Evolutionary conservation across 2,113 vertebrate genomes (phyloP).

Genomic region (Caranx ignobilis): DNA sequence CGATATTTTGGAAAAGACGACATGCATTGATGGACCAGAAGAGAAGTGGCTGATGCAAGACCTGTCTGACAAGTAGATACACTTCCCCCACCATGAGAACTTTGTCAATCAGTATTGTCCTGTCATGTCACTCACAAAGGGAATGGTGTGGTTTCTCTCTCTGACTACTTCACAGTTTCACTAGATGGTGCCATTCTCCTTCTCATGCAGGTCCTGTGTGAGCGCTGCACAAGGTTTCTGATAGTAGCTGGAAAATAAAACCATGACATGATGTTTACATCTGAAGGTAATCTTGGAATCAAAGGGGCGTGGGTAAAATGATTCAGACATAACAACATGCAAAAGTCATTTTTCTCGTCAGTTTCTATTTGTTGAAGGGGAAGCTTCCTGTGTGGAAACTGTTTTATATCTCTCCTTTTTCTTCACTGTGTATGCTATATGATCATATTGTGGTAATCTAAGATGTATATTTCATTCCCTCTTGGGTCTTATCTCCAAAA

Average conservation of each 20-base stretch:
- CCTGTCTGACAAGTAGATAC: background rate
- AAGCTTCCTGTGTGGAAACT: background rate
- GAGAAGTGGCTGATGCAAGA: constrained; percentile 41
- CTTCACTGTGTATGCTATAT: background rate
- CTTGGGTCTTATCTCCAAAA: background rate
- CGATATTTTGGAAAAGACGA: background rate
- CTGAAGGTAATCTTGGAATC: background rate
- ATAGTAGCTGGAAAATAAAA: background rate
- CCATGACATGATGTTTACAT: background rate
- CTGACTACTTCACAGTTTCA: constrained; percentile 23
- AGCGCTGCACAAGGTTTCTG: background rate
- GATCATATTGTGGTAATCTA: background rate
- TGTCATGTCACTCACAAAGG: no score
- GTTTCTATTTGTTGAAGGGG: background rate
- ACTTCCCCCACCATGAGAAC: background rate
- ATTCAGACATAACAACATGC: background rate
- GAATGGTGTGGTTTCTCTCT: background rate
- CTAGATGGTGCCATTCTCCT: constrained; percentile 67
- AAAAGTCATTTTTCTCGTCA: background rate
- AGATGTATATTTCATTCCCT: background rate
- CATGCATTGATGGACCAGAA: background rate
- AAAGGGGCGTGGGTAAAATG: background rate
- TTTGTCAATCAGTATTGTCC: background rate
- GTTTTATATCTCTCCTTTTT: background rate
- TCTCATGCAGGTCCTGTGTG: constrained; percentile 4